Evolutionary conservation across 2,797 vertebrate genomes (phyloP).

Genomic region (Peromyscus aztecus): DNA sequence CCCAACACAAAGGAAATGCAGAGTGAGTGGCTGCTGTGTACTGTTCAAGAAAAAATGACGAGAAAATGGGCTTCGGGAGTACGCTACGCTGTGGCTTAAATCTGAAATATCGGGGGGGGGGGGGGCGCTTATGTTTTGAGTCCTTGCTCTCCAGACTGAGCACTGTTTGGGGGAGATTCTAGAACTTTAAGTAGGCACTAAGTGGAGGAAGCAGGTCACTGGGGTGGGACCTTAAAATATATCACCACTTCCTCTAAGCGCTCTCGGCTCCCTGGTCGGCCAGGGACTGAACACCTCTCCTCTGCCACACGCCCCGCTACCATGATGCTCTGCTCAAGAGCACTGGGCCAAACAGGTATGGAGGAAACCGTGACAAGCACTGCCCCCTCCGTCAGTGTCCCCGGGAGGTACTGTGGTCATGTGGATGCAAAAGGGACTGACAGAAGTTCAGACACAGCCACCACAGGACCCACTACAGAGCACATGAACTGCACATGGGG

Average conservation of each 20-base stretch:
- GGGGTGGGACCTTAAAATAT: not conserved
- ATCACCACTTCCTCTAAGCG: not conserved
- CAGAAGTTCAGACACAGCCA: too few relatives aligned
- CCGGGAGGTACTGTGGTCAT: not conserved
- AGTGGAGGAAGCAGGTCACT: not conserved
- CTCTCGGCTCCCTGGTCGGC: not conserved
- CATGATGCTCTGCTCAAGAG: too few relatives aligned
- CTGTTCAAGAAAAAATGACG: not conserved
- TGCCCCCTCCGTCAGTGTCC: not conserved
- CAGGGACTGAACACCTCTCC: not conserved
- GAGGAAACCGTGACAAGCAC: not conserved
- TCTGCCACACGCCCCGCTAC: not conserved
- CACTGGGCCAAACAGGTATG: not conserved
- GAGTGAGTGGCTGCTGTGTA: not conserved
- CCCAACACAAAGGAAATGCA: not conserved
- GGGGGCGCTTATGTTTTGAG: not conserved
- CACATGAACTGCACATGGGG: not conserved
- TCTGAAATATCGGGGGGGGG: too few relatives aligned
- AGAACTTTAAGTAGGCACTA: not conserved
- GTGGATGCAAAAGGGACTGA: not conserved
- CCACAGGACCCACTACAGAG: not conserved
- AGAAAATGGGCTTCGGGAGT: not conserved
- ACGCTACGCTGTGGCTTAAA: not conserved
- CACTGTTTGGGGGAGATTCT: not conserved
- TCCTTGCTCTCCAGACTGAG: not conserved